Base-by-base conservation (phyloP, 2,888 invertebrate genomes). In the Actias luna region DNA sequence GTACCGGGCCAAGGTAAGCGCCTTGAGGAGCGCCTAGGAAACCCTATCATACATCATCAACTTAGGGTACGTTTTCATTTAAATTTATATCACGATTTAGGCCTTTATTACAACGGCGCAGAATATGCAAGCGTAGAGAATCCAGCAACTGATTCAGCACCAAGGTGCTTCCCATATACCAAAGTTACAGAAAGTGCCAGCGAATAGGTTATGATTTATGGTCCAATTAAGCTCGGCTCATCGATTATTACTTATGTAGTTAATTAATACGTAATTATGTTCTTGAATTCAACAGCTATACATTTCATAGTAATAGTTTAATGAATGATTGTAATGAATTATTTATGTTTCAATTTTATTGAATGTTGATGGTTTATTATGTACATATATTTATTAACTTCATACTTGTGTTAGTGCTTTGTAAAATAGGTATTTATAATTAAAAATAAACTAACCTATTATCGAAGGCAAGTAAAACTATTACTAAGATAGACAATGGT, bases 71-170 rank as follows among this genome's bases (percentile, higher is more conserved):
- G 69, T 64, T 69, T 79, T 82, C 62, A 39, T n/a, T 14, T 58
- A 52, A 18, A 65, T 58, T 59, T 46, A 0, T 1, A 39, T 52
- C 12, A 39, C 25, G 64, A 66, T 72, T 76, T 83, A 69, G 63
- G 68, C 63, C 74, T 50, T 77, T 83, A 78, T 66, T 64, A 66
- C 58, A 60, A 64, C 72, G 66, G 63, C 33, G 63, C 63, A 64
- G 67, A 82, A 84, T 79, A 77, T 84, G 88, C 87, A 85, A 85
- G 82, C 83, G 81, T 82, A 80, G 84, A 79, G 85, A 86, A 86
- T 79, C 84, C 75, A 82, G 82, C 76, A 80, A 81, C 86, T 87
- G 89, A 87, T 82, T 88, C 88, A 90, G 88, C 89, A 85, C 77
- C 83, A 81, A 87, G 86, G 80, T 81, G 82, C 80, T 80, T 76